Evolutionary conservation across 2,797 vertebrate genomes (phyloP).

Genomic region (Myotis vivesi): DNA sequence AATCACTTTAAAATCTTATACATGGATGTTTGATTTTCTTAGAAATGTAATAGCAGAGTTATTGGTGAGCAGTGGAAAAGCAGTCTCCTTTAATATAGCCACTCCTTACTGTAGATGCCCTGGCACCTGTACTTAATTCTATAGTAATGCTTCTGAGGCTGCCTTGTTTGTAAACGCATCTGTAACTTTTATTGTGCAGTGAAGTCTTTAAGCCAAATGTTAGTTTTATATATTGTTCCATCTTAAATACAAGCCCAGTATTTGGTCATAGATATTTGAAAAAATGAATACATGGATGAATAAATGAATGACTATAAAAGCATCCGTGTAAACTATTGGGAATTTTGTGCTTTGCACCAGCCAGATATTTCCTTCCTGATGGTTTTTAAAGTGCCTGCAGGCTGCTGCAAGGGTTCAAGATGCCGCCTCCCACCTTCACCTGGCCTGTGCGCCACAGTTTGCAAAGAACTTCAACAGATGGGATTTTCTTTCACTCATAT

Average conservation of each 20-base stretch:
- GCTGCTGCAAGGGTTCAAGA: neutral
- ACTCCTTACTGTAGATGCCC: neutral
- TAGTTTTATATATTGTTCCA: neutral
- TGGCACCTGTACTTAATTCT: neutral
- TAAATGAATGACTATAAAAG: neutral
- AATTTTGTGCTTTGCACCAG: neutral
- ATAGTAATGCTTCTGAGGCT: neutral
- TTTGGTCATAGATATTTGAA: neutral
- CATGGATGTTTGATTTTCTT: neutral
- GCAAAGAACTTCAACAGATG: neutral
- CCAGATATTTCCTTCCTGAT: neutral
- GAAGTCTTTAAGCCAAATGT: neutral
- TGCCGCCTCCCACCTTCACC: fast-evolving
- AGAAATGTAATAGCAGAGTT: neutral
- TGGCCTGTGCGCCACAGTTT: neutral
- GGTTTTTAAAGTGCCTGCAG: neutral
- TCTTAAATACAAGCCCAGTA: neutral
- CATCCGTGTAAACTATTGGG: neutral
- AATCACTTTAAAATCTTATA: neutral
- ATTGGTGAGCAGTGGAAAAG: neutral
- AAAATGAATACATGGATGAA: neutral
- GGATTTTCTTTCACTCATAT: neutral
- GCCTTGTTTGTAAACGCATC: neutral
- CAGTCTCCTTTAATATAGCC: neutral
- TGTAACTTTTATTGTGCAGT: neutral